Conservation (phyloP, 2,797 vertebrate species). For the Chloroceryle amazona region DNA sequence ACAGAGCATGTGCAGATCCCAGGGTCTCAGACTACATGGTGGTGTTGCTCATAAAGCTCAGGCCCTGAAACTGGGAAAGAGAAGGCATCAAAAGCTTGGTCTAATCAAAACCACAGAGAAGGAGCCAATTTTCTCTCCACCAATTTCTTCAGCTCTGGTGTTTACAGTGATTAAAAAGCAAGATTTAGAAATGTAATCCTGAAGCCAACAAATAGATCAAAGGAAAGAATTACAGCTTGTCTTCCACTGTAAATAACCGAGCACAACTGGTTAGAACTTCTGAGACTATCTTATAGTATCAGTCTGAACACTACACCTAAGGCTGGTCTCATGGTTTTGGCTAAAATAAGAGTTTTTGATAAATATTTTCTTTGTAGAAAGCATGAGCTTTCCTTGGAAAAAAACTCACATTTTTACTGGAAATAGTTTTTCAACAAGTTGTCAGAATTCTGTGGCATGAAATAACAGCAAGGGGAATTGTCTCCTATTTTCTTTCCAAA, state of each 20-base stretch:
- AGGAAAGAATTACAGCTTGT: background rate
- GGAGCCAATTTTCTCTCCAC: constrained; percentile 6
- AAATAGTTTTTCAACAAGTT: background rate
- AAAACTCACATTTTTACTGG: background rate
- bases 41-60: background rate
- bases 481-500: background rate
- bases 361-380: background rate
- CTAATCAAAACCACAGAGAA: background rate
- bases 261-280: background rate
- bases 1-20: background rate
- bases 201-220: constrained; percentile 29
- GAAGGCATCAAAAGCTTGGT: background rate
- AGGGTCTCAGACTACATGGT: accelerated
- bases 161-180: constrained; percentile 33
- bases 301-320: background rate
- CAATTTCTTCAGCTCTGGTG: constrained; percentile 8
- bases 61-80: background rate
- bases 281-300: background rate
- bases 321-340: background rate
- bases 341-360: background rate
- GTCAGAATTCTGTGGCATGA: background rate
- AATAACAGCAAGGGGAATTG: background rate
- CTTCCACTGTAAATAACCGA: constrained; percentile 4
- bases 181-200: constrained; percentile 23
- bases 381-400: background rate